phyloP scores from a whole-genome alignment of 1,140 invertebrate genomes.

The Hycleus cichorii region DNA sequence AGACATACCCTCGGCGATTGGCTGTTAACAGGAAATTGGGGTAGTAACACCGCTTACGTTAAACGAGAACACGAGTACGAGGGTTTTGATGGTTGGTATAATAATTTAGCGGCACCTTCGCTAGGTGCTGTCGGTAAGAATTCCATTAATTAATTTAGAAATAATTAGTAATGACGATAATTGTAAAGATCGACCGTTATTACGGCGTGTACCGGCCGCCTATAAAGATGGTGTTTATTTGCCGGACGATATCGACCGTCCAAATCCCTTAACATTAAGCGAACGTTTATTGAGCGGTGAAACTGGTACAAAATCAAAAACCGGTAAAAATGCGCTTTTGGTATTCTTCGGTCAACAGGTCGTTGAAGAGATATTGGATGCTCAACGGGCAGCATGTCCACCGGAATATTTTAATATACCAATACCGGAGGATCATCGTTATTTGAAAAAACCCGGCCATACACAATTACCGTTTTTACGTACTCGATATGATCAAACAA shows the following conservation, averaged over 20 bases:
- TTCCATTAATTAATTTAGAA: neutral
- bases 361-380: constrained; percentile 57
- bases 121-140: constrained; percentile 49
- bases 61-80: constrained; percentile 44
- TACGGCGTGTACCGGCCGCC: constrained; percentile 50
- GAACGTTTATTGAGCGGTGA: constrained; percentile 46
- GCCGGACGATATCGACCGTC: constrained; percentile 43
- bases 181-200: constrained; percentile 44
- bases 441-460: constrained; percentile 39
- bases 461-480: constrained; percentile 45
- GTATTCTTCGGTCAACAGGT: constrained; percentile 64
- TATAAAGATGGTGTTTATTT: constrained; percentile 59
- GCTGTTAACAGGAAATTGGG: constrained; percentile 14
- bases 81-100: constrained; percentile 59
- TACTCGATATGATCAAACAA: constrained; percentile 44
- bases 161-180: neutral
- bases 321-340: constrained; percentile 56
- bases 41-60: constrained; percentile 19
- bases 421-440: constrained; percentile 44
- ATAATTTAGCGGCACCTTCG: constrained; percentile 52
- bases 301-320: constrained; percentile 43
- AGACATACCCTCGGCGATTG: constrained; percentile 5
- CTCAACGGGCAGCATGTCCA: constrained; percentile 50
- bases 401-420: constrained; percentile 53
- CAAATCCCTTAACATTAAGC: constrained; percentile 52